Evolutionary conservation across 1,140 invertebrate species (phyloP), one percentile per base, ranked within the genome.

Genomic region (Ctenoplectra terminalis): DNA sequence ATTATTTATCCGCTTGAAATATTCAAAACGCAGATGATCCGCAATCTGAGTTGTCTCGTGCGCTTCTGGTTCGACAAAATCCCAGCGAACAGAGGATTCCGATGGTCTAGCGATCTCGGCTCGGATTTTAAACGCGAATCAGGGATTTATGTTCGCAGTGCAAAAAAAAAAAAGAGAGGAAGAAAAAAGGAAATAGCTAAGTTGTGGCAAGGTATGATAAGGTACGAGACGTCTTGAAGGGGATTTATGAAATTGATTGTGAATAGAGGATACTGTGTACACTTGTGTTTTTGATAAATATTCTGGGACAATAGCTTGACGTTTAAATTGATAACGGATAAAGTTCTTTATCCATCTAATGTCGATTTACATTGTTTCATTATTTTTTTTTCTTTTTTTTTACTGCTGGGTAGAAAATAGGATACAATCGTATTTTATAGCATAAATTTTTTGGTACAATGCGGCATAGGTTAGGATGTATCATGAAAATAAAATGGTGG

Each of bases 1-100:
- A 77, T 77, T 77, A 77, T 77, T 77, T 77, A 67, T 77, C 40
- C 74, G 54, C n/a, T 50, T 50, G 66, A 50, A 78, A 71, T 71
- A 60, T 71, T 70, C 66, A 69, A 71, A 78, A 78, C 29, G 40
- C 66, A 15, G 75, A 78, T 71, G 64, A 78, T 78, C 54, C 76
- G 64, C 52, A 48, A 48, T 40, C 52, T 46, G 26, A 34, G 63
- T 58, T 67, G n/a, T 26, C 50, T 46, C 63, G 58, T 11, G 29
- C 40, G 26, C 20, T 43, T 13, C 34, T 23, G 26, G 34, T 15
- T 23, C 74, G 9, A 54, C 23, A 48, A 5, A 11, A 9, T 48
- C 20, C 15, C 9, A 11, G 58, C 29, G 29, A 31, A 60, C 58
- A 29, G 48, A 23, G 26, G 34, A n/a, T n/a, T n/a, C n/a, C n/a